These are phyloP conservation scores for Hylaeus anthracinus DNA, from an alignment of 1,140 invertebrate genomes.

Conservation along the genomic window DNA sequence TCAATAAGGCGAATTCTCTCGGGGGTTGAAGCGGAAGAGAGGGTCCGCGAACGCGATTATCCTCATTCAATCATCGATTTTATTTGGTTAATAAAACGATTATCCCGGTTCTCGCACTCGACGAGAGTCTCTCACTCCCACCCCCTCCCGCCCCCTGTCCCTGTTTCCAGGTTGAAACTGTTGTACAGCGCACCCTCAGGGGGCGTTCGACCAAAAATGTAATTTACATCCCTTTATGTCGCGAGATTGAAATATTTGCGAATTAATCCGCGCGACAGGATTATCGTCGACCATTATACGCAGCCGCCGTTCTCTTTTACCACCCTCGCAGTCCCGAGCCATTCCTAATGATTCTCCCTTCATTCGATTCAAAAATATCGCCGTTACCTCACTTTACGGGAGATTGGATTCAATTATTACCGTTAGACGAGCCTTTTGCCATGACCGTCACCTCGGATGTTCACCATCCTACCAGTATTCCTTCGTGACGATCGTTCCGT, in stretches of 20 bases:
- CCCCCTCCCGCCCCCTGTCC: neutral
- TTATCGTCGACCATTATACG: slow-evolving; percentile 74
- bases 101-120: slow-evolving; percentile 67
- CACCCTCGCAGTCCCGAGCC: slow-evolving; percentile 52
- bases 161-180: slow-evolving; percentile 45
- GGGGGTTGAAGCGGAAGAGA: slow-evolving; percentile 58
- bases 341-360: slow-evolving; percentile 73
- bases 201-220: slow-evolving; percentile 80
- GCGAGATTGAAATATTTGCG: slow-evolving; percentile 80
- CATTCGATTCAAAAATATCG: slow-evolving; percentile 76
- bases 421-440: slow-evolving; percentile 30
- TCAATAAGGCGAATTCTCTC: slow-evolving; percentile 77
- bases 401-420: slow-evolving; percentile 70
- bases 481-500: neutral
- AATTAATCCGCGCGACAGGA: slow-evolving; percentile 75
- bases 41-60: slow-evolving; percentile 70
- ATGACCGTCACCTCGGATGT: neutral
- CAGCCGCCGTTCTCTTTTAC: slow-evolving; percentile 58
- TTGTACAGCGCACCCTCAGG: slow-evolving; percentile 56
- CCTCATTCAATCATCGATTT: slow-evolving; percentile 78
- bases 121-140: slow-evolving; percentile 31
- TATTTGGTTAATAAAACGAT: slow-evolving; percentile 82
- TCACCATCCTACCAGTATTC: neutral
- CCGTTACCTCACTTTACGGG: slow-evolving; percentile 65
- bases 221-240: slow-evolving; percentile 81